phyloP scores from a whole-genome alignment of 2,797 vertebrate genomes.

The Balearica regulorum region DNA sequence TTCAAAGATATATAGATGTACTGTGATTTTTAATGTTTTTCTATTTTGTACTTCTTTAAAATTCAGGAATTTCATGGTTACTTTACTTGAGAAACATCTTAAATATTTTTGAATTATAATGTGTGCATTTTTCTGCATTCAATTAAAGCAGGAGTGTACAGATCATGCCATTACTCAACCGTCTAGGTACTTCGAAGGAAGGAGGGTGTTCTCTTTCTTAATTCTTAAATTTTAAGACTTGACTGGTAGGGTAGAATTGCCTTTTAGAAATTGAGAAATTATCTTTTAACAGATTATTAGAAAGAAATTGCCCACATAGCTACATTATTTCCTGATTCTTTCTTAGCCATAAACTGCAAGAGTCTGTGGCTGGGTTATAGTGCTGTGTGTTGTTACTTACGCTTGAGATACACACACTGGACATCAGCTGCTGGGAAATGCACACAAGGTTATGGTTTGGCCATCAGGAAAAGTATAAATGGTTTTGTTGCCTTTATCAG shows the following conservation, averaged over 20 bases:
- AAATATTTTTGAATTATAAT: neutral
- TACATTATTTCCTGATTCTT: neutral
- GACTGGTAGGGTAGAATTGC: neutral
- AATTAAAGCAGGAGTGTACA: neutral
- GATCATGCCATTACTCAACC: neutral
- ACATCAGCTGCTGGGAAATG: neutral
- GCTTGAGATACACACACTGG: neutral
- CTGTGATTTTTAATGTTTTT: neutral
- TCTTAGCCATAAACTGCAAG: neutral
- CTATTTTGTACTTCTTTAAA: neutral
- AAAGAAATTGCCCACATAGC: neutral
- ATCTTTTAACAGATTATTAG: neutral
- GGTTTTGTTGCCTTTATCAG: neutral
- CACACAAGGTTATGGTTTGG: neutral
- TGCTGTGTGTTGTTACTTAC: neutral
- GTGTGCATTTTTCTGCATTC: neutral
- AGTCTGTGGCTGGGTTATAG: neutral
- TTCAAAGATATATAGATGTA: neutral
- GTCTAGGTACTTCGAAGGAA: neutral
- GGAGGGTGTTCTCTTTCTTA: neutral
- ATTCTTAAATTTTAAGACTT: neutral
- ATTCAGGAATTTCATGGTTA: neutral
- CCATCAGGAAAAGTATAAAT: neutral
- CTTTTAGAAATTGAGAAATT: neutral
- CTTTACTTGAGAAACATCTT: neutral